These are phyloP conservation scores for Enteromius treurensis DNA, from an alignment of 2,797 vertebrate genomes.

Conservation along the genomic window DNA sequence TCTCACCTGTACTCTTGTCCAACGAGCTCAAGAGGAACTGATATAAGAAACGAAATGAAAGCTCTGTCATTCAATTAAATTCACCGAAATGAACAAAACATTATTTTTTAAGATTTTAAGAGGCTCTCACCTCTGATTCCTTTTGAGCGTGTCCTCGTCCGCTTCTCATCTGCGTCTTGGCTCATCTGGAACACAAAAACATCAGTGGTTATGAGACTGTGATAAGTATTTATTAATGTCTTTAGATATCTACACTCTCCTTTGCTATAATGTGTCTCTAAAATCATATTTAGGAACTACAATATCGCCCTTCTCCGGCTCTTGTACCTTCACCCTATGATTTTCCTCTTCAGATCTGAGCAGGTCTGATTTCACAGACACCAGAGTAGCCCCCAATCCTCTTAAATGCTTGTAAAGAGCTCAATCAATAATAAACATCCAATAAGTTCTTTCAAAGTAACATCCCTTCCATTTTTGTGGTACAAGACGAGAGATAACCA, in stretches of 20 bases:
- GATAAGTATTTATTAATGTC: background rate
- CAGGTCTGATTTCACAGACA: conserved; percentile 46
- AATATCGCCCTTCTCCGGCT: background rate
- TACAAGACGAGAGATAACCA: background rate
- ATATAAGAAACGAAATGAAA: conserved; percentile 23
- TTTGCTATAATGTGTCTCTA: background rate
- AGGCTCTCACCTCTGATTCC: conserved; percentile 85
- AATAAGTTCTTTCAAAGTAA: conserved; percentile 41
- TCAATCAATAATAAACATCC: conserved; percentile 55
- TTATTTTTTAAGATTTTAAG: background rate
- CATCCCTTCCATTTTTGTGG: conserved; percentile 30
- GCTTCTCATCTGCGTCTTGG: conserved; percentile 89
- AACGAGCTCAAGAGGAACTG: conserved; percentile 83
- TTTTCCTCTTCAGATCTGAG: conserved; percentile 35
- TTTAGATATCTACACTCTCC: background rate
- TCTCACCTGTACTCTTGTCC: conserved; percentile 90
- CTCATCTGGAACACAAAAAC: conserved; percentile 85
- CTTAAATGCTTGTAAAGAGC: conserved; percentile 56
- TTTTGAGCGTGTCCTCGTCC: conserved; percentile 92
- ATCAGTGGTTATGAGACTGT: background rate
- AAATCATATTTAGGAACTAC: background rate
- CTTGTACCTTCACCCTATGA: conserved; percentile 9
- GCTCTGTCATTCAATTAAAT: background rate
- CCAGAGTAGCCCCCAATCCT: conserved; percentile 33
- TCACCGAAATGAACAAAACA: conserved; percentile 12